Base-by-base conservation (phyloP, 1,140 invertebrate genomes). In the Nilaparvata lugens region DNA sequence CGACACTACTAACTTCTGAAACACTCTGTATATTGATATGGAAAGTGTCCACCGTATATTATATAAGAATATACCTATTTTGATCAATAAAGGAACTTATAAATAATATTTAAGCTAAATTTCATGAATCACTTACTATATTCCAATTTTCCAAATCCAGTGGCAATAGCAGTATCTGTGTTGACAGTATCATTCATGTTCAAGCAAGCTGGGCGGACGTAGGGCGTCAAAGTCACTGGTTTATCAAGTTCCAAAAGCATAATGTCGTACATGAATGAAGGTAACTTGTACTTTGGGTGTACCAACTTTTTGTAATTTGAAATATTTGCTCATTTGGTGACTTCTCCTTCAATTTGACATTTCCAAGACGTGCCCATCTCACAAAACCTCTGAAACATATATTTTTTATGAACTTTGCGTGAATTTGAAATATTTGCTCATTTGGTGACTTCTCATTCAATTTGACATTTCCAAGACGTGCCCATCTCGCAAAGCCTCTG, bases 141-240 rank as follows among this genome's bases (percentile, higher is more conserved):
- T 63, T 80, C 73, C 0, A 74, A 78, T 16, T 70, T 69, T 53
- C 76, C 77, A 76, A 76, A 78, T 28, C 78, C 80, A 24, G 73
- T 80, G 1, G 74, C 75, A 53, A 74, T 76, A 54, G 64, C 78
- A 13, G 57, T 58, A 18, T 31, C 25, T 24, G 28, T n/a, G 24
- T n/a, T 38, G 14, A 57, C 21, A 21, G 35, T 19, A 31, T 38
- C 67, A 56, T n/a, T 72, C 61, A 4, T 72, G 61, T 84, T 79
- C 3, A 85, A 64, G 66, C 83, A 85, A n/a, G 79, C 76, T n/a
- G 82, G 79, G 69, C 73, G 69, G 53, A 79, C 74, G 13, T 62
- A 64, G 16, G 67, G 65, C 25, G 69, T 72, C n/a, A 83, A 73
- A 2, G 64, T 65, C 9, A 77, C 75, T 21, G 66, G 55, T 43